Conservation (phyloP, 92 coral and sea anemone species). For the Palythoa caribaeorum region DNA sequence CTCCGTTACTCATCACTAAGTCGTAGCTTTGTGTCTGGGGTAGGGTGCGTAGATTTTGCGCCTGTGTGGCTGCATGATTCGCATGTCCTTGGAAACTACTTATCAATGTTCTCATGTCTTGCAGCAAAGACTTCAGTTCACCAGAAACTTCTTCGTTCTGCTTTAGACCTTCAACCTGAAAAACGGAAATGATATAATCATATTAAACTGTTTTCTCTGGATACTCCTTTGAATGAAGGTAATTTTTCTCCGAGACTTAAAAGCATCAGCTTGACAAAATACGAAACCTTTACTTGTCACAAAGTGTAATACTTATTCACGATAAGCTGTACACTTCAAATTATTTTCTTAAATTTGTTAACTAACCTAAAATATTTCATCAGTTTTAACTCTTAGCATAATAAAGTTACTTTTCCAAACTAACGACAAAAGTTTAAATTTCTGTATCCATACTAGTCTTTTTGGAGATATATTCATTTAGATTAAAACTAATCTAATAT, state of each 20-base stretch:
- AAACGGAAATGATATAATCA: background rate
- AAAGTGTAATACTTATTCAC: no score
- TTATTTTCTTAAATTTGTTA: no score
- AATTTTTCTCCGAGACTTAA: background rate
- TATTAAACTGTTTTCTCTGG: background rate
- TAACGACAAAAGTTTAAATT: no score
- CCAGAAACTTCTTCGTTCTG: constrained; percentile 41
- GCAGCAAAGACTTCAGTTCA: constrained; percentile 73
- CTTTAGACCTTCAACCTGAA: constrained; percentile 22
- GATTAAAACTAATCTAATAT: no score
- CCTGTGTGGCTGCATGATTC: constrained; percentile 56
- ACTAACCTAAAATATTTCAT: no score
- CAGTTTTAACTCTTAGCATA: no score
- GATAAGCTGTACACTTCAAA: background rate
- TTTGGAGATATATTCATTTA: no score
- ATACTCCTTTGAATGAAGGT: background rate
- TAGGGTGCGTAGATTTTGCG: constrained; percentile 45
- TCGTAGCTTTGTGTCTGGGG: background rate
- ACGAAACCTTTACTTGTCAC: background rate
- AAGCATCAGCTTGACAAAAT: background rate
- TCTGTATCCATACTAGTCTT: no score
- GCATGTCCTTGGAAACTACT: constrained; percentile 79
- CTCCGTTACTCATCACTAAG: background rate
- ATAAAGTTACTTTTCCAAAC: no score
- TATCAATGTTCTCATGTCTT: constrained; percentile 80